A percentile compares a stretch with the other conserved stretches of the same genome.
Conservation (phyloP, 2,888 invertebrate species). For the Meteorus colon region DNA sequence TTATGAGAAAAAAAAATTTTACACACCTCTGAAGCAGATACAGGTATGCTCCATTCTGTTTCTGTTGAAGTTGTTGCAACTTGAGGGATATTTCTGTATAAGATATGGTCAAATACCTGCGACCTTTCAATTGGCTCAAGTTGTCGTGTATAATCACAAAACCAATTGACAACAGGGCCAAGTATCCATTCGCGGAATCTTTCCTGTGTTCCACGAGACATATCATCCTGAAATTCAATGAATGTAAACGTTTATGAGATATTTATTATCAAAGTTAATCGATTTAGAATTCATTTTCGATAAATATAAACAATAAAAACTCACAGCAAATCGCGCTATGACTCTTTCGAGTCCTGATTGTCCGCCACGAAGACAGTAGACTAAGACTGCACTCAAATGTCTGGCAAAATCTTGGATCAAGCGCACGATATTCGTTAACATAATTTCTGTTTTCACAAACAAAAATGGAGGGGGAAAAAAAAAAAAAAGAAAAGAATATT, state of each 20-base stretch:
- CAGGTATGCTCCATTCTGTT: constrained; percentile 4
- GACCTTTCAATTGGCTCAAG: constrained; percentile 54
- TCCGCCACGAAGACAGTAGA: constrained; percentile 65
- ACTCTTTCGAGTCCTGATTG: constrained; percentile 71
- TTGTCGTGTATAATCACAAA: constrained; percentile 53
- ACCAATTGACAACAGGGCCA: constrained; percentile 51
- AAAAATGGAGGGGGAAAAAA: background rate
- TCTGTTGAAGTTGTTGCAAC: constrained; percentile 27
- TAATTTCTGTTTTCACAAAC: background rate
- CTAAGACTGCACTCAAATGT: constrained; percentile 51
- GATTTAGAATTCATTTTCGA: background rate
- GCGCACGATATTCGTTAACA: background rate
- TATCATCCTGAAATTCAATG: constrained; percentile 8
- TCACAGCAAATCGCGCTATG: constrained; percentile 70
- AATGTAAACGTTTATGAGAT: background rate
- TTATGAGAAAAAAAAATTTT: constrained; percentile 31
- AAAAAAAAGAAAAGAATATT: background rate
- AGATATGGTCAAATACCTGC: constrained; percentile 58
- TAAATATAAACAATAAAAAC: constrained; percentile 45
- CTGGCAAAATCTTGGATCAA: background rate
- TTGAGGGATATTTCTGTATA: constrained; percentile 48
- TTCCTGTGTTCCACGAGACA: constrained; percentile 41
- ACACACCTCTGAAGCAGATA: constrained; percentile 27
- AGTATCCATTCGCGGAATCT: constrained; percentile 67
- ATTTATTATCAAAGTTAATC: background rate